Conservation (phyloP, 2,888 invertebrate genomes). For the Yponomeuta cagnagella region DNA sequence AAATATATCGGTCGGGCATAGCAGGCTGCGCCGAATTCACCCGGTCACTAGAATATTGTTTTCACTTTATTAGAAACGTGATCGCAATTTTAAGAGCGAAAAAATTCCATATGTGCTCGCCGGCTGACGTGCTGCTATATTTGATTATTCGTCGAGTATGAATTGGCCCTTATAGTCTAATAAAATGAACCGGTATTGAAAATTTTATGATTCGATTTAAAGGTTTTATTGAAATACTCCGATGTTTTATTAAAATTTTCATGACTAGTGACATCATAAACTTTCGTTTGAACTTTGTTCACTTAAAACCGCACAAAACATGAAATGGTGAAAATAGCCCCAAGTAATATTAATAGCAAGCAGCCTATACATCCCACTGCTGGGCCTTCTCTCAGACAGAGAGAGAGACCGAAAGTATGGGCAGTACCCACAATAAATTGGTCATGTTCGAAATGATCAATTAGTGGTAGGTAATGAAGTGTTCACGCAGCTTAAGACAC, state of each 20-base stretch:
- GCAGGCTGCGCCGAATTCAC: conserved; percentile 71
- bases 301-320: too few relatives aligned
- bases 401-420: too few relatives aligned
- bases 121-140: conserved; percentile 58
- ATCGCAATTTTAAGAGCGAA: conserved; percentile 74
- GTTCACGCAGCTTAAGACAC: too few relatives aligned
- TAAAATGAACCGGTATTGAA: conserved; percentile 61
- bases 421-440: too few relatives aligned
- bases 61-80: conserved; percentile 78
- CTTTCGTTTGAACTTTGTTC: not conserved
- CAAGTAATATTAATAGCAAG: too few relatives aligned
- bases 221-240: conserved; percentile 61
- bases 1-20: conserved; percentile 55
- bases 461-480: too few relatives aligned
- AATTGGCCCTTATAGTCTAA: conserved; percentile 61
- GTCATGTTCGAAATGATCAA: too few relatives aligned
- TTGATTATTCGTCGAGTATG: conserved; percentile 65
- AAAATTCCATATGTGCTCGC: conserved; percentile 68
- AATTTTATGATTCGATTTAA: conserved; percentile 58
- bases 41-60: conserved; percentile 78
- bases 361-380: too few relatives aligned
- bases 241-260: conserved; percentile 47
- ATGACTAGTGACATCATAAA: conserved; percentile 16
- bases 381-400: too few relatives aligned
- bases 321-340: too few relatives aligned